phyloP scores from a whole-genome alignment of 2,113 vertebrate genomes.

The Rhabdomys dilectus region DNA sequence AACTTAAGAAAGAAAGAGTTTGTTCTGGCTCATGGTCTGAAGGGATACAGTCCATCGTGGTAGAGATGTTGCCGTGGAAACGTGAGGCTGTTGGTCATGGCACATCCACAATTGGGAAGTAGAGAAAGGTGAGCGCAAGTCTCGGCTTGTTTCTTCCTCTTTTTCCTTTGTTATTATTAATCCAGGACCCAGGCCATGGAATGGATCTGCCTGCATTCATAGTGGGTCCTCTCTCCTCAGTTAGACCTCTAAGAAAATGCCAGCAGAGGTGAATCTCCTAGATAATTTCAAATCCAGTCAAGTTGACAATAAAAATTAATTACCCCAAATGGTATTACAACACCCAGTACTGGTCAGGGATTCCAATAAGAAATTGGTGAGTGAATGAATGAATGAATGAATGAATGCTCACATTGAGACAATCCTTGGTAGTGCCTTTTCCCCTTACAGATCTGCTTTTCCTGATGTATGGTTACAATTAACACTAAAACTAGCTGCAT shows the following conservation, averaged over 20 bases:
- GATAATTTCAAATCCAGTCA: neutral
- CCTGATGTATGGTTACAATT: neutral
- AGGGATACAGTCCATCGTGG: neutral
- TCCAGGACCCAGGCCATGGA: neutral
- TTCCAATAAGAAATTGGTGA: neutral
- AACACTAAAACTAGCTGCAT: neutral
- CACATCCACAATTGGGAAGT: neutral
- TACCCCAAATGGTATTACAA: neutral
- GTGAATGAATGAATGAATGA: neutral
- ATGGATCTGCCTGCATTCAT: neutral
- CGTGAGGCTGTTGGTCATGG: neutral
- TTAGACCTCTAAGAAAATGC: neutral
- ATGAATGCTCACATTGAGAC: neutral
- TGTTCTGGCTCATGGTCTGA: neutral
- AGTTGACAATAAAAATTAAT: too few species aligned
- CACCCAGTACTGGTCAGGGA: neutral
- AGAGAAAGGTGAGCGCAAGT: neutral
- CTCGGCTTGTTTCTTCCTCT: too few species aligned
- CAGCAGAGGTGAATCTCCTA: neutral
- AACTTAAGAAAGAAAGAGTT: neutral
- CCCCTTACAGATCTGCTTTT: neutral
- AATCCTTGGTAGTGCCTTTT: neutral
- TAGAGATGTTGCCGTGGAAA: too few species aligned
- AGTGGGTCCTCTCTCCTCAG: neutral
- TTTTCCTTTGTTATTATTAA: neutral